phyloP scores from a whole-genome alignment of 2,888 invertebrate genomes.

The Aproaerema taeniolella region DNA sequence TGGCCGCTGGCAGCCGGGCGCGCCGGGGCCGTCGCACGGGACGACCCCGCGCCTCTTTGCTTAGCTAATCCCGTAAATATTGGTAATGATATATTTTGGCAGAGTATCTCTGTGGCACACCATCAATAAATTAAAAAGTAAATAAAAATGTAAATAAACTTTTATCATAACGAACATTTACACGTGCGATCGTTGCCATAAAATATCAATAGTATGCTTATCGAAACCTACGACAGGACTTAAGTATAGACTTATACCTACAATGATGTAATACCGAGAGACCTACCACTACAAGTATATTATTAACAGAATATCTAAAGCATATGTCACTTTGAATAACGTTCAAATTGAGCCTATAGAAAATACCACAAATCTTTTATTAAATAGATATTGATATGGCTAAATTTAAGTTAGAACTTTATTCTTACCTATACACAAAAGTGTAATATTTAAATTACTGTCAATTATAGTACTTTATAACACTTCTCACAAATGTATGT shows the following conservation, averaged over 20 bases:
- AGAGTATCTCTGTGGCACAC: conserved; percentile 78
- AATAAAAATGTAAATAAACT: conserved; percentile 76
- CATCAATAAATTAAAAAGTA: conserved; percentile 74
- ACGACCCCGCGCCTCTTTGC: no score
- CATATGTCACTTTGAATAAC: conserved; percentile 78
- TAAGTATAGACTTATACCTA: conserved; percentile 58
- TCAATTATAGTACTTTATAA: conserved; percentile 76
- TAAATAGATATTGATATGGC: conserved; percentile 79
- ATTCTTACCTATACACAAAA: conserved; percentile 77
- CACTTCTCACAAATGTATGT: conserved; percentile 77
- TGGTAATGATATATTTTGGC: conserved; percentile 78
- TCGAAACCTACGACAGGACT: conserved; percentile 62
- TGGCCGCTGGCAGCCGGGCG: neutral
- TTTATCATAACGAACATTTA: conserved; percentile 71
- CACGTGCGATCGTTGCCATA: conserved; percentile 73
- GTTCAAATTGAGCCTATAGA: conserved; percentile 78
- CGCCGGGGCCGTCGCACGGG: conserved; percentile 4
- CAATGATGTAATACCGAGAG: conserved; percentile 71
- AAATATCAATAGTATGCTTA: conserved; percentile 72
- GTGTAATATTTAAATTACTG: conserved; percentile 76
- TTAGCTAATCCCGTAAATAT: conserved; percentile 48
- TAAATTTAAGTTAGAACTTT: conserved; percentile 78
- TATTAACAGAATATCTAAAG: conserved; percentile 78
- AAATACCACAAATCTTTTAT: conserved; percentile 78
- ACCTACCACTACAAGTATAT: conserved; percentile 74